Evolutionary conservation across 30 jellyfish, hydroid and myxozoan species (phyloP).

Genomic region (Rhopilema esculentum): DNA sequence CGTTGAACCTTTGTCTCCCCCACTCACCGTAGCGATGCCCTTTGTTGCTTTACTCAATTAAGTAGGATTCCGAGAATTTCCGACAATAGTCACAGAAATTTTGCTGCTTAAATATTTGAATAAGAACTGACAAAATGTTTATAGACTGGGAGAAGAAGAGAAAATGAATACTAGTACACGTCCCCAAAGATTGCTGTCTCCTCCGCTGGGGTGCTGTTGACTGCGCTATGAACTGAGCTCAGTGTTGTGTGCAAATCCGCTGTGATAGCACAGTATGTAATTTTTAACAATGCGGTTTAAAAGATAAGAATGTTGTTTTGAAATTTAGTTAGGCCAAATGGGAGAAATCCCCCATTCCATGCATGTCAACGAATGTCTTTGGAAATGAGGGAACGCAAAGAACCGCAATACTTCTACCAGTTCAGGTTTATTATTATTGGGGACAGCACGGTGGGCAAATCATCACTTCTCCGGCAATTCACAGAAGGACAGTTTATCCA

Average conservation of each 20-base stretch:
- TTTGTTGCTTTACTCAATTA: background rate
- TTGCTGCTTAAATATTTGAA: background rate
- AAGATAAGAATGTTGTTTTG: conserved; percentile 14
- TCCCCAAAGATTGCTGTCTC: background rate
- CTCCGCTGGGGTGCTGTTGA: background rate
- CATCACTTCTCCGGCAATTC: conserved; percentile 93
- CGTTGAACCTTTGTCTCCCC: no score
- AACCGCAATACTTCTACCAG: conserved; percentile 82
- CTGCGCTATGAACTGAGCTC: background rate
- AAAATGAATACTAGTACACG: background rate
- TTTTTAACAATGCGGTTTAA: conserved; percentile 28
- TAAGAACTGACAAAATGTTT: background rate
- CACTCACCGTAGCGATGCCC: no score
- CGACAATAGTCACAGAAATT: background rate
- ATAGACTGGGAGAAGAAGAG: background rate
- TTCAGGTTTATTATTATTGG: conserved; percentile 92
- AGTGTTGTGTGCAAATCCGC: background rate
- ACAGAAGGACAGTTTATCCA: conserved; percentile 97
- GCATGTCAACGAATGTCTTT: background rate
- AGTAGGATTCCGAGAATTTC: background rate
- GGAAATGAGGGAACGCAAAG: conserved; percentile 68
- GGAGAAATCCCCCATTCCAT: background rate
- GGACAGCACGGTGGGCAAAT: conserved; percentile 98
- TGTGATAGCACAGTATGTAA: conserved; percentile 45
- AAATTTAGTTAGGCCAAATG: conserved; percentile 24